Evolutionary conservation across 2,888 invertebrate species (phyloP).

Genomic region (Rhagonycha fulva): DNA sequence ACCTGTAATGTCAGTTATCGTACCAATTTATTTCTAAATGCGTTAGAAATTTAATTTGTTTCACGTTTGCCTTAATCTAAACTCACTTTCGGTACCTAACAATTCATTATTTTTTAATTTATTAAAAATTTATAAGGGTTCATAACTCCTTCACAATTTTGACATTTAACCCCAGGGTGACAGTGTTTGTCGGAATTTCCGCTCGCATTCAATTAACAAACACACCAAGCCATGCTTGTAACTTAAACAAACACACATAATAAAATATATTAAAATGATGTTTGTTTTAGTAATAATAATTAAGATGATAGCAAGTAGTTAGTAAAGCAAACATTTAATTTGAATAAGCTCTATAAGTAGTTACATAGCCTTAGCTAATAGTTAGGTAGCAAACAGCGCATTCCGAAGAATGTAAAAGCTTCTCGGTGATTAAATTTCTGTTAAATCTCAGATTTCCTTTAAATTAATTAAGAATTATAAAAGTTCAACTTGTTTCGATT

Average conservation of each 20-base stretch:
- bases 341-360: neutral
- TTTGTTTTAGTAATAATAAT: neutral
- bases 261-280: neutral
- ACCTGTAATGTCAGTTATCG: conserved; percentile 15
- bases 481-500: neutral
- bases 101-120: neutral
- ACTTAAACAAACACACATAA: neutral
- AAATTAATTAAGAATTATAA: neutral
- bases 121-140: neutral
- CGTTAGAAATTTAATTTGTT: neutral
- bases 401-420: neutral
- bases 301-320: neutral
- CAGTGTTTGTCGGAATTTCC: no score
- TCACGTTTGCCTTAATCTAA: neutral
- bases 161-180: no score
- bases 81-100: neutral
- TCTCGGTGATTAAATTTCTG: neutral
- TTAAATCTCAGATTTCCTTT: neutral
- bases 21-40: neutral
- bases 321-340: neutral
- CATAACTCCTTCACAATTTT: neutral
- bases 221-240: neutral
- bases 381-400: neutral
- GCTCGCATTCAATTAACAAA: neutral
- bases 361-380: neutral